A percentile compares a stretch with the other conserved stretches of the same genome.
Conservation (phyloP, 2,888 invertebrate genomes). For the Chloroclysta siterata region DNA sequence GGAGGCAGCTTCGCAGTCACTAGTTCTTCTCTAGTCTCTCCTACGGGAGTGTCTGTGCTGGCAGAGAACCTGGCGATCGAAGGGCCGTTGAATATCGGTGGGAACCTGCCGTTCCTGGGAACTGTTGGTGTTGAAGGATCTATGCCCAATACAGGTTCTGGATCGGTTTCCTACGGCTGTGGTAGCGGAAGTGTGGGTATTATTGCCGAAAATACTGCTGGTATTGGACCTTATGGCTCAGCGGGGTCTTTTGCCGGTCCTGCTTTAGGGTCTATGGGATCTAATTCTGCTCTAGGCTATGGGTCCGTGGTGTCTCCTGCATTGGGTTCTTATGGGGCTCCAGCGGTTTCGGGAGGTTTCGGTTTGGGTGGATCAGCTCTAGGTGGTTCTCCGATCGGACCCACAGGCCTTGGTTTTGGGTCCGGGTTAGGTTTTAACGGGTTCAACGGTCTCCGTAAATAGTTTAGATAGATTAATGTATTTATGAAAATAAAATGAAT, state of each 20-base stretch:
- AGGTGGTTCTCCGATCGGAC: conserved; percentile 5
- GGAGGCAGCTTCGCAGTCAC: conserved; percentile 41
- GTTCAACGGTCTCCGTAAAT: conserved; percentile 12
- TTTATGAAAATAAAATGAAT: conserved; percentile 21
- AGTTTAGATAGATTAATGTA: conserved; percentile 14
- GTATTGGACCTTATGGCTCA: conserved; percentile 15
- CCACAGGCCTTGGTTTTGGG: background rate
- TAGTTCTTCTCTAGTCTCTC: conserved; percentile 43
- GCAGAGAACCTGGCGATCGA: conserved; percentile 49
- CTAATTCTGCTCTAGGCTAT: background rate
- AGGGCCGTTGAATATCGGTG: conserved; percentile 44
- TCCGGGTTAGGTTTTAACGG: conserved; percentile 6
- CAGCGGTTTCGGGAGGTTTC: background rate
- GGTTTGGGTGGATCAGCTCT: background rate
- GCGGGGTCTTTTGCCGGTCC: conserved; percentile 14
- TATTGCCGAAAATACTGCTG: conserved; percentile 26
- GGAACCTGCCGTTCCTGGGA: conserved; percentile 46
- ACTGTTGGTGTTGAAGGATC: conserved; percentile 45
- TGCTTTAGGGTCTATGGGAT: background rate
- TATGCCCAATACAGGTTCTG: conserved; percentile 39
- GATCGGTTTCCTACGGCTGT: conserved; percentile 44
- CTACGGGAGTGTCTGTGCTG: conserved; percentile 45
- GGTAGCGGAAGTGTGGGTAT: conserved; percentile 42
- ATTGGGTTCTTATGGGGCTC: background rate
- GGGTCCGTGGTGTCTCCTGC: background rate